These are phyloP conservation scores for Xestia ashworthii DNA, from an alignment of 2,888 invertebrate genomes.

Conservation along the genomic window DNA sequence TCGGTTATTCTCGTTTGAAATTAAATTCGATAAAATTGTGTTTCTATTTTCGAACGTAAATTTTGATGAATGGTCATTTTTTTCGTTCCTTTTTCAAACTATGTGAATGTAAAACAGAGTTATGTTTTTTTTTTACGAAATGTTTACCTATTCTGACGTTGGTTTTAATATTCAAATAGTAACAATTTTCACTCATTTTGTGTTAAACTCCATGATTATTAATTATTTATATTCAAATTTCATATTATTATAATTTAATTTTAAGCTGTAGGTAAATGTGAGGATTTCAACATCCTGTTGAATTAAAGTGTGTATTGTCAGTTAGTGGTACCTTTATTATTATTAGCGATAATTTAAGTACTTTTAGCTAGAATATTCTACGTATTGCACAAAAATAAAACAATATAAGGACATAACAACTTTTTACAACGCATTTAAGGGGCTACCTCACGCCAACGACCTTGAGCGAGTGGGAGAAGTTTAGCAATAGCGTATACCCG, in stretches of 20 bases:
- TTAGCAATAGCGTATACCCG: no score
- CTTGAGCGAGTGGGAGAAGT: no score
- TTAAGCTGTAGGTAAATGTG: neutral
- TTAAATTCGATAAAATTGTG: slow-evolving; percentile 36
- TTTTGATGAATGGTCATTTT: slow-evolving; percentile 6
- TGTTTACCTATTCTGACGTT: neutral
- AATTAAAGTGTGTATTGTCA: neutral
- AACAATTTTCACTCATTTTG: neutral
- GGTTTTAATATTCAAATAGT: neutral
- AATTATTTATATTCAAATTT: neutral
- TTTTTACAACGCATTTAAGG: no score
- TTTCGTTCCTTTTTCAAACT: neutral
- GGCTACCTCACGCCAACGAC: no score
- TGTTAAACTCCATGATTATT: neutral
- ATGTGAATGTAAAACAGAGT: neutral
- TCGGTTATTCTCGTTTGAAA: slow-evolving; percentile 1
- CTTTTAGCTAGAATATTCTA: neutral
- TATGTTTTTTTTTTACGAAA: neutral
- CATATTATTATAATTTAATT: neutral
- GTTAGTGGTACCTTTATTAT: neutral
- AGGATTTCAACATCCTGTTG: neutral
- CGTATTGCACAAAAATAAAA: neutral
- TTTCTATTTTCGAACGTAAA: slow-evolving; percentile 37
- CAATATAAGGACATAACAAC: no score
- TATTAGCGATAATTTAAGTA: neutral